Percentiles rank a stretch among this genome's conserved stretches.
phyloP scores from a whole-genome alignment of 2,113 vertebrate species.

The Myotis yumanensis region DNA sequence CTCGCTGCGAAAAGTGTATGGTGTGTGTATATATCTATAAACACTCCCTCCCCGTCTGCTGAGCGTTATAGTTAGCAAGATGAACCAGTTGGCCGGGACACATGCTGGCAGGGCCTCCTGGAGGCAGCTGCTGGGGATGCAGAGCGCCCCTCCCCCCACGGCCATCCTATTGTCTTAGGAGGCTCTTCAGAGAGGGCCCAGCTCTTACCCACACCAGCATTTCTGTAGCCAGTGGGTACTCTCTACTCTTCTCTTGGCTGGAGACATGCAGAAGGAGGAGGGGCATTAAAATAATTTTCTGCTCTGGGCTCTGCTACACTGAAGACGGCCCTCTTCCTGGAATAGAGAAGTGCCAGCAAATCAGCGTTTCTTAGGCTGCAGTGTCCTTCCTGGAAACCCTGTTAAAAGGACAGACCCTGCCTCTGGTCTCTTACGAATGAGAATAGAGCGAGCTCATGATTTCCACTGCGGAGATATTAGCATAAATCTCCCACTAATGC shows the following conservation, averaged over 20 bases:
- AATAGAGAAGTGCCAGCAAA: slow-evolving; percentile 79
- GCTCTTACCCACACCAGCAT: slow-evolving; percentile 8
- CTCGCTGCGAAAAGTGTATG: slow-evolving; percentile 77
- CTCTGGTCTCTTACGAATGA: slow-evolving; percentile 81
- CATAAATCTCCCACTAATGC: slow-evolving; percentile 88
- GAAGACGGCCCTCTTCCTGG: slow-evolving; percentile 82
- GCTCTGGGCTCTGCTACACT: slow-evolving; percentile 67
- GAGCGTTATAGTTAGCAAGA: slow-evolving; percentile 84
- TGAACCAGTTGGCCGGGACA: slow-evolving; percentile 83
- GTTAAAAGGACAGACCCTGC: slow-evolving; percentile 79
- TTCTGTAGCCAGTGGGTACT: slow-evolving; percentile 40
- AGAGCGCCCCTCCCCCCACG: not conserved
- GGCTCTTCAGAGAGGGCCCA: slow-evolving; percentile 33
- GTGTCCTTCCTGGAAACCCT: slow-evolving; percentile 84
- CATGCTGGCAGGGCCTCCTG: slow-evolving; percentile 81
- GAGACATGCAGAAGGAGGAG: slow-evolving; percentile 44
- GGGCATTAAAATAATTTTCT: slow-evolving; percentile 73
- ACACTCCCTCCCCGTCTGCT: slow-evolving; percentile 71
- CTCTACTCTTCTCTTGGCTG: slow-evolving; percentile 52
- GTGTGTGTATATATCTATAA: slow-evolving; percentile 79
- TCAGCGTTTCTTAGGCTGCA: slow-evolving; percentile 81
- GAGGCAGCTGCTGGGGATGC: slow-evolving; percentile 62
- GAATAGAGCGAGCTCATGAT: slow-evolving; percentile 81
- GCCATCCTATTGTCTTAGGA: slow-evolving; percentile 55
- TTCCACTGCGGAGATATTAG: slow-evolving; percentile 81